These are phyloP conservation scores for Diabrotica balteata DNA, from an alignment of 2,888 invertebrate genomes.

Conservation along the genomic window DNA sequence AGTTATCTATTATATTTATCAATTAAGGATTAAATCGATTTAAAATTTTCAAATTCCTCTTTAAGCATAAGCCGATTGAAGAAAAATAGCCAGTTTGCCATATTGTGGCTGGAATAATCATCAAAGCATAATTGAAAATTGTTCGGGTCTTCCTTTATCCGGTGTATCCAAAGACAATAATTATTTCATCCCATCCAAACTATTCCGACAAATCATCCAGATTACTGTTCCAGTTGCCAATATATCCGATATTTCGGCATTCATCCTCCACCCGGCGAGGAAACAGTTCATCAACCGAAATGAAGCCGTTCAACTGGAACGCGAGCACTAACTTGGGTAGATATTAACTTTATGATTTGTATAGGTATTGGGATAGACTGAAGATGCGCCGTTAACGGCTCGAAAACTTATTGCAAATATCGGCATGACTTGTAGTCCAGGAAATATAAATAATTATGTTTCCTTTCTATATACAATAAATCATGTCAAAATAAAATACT, in stretches of 20 bases:
- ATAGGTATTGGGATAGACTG: constrained; percentile 46
- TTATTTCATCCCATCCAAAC: constrained; percentile 8
- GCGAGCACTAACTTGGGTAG: background rate
- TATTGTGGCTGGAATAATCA: background rate
- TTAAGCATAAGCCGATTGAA: no score
- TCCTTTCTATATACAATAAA: no score
- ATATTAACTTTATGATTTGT: constrained; percentile 47
- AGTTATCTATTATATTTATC: no score
- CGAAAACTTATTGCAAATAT: background rate
- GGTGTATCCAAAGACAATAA: constrained; percentile 7
- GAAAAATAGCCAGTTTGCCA: no score
- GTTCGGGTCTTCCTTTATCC: background rate
- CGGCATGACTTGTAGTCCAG: no score
- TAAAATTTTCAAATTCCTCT: no score
- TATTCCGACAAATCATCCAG: constrained; percentile 14
- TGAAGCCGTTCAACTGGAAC: constrained; percentile 13
- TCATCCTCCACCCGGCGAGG: background rate
- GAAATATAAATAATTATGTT: no score
- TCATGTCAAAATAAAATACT: no score
- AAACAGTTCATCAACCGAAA: constrained; percentile 9
- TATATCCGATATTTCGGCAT: constrained; percentile 16
- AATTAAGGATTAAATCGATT: no score
- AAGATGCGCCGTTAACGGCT: constrained; percentile 16
- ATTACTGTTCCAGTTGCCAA: constrained; percentile 16
- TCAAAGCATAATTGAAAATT: background rate